Conservation (phyloP, 92 coral and sea anemone genomes). For the Galaxea fascicularis region DNA sequence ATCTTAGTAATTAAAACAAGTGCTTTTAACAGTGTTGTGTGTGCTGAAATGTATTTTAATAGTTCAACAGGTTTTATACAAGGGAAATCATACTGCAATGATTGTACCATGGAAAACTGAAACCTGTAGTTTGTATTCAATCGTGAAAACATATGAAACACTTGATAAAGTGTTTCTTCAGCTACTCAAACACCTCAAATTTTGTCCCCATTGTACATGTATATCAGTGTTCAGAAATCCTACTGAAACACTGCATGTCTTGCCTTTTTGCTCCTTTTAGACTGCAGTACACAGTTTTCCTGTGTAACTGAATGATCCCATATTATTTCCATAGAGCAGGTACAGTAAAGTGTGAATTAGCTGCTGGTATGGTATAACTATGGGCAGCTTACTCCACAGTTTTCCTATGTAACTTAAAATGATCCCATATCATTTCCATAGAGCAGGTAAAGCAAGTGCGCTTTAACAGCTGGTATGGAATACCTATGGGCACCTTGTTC, state of each 20-base stretch:
- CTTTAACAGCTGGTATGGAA: slow-evolving; percentile 17
- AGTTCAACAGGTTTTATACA: slow-evolving; percentile 26
- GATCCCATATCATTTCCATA: slow-evolving; percentile 26
- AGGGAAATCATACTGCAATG: slow-evolving; percentile 27
- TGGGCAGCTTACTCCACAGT: slow-evolving; percentile 24
- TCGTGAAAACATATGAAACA: slow-evolving; percentile 15
- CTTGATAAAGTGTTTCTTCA: slow-evolving; percentile 27
- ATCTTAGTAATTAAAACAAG: slow-evolving; percentile 5
- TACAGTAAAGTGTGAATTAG: slow-evolving; percentile 23
- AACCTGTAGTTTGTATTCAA: slow-evolving; percentile 24
- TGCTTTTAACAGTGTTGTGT: slow-evolving; percentile 13
- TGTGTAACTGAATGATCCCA: slow-evolving; percentile 3
- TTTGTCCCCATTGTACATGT: slow-evolving; percentile 31
- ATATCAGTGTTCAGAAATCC: slow-evolving; percentile 25
- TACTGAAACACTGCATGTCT: slow-evolving; percentile 1
- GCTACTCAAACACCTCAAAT: slow-evolving; percentile 27
- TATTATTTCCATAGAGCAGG: slow-evolving; percentile 32
- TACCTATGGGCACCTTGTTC: slow-evolving; percentile 23
- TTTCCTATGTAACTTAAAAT: slow-evolving; percentile 16
- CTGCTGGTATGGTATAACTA: slow-evolving; percentile 22
- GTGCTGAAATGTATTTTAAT: background rate
- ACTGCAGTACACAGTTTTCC: background rate
- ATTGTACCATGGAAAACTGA: slow-evolving; percentile 17
- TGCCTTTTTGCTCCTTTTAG: slow-evolving; percentile 16
- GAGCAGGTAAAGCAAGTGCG: slow-evolving; percentile 29